Base-by-base conservation (phyloP, 2,113 vertebrate species). In the Elaphurus davidianus region DNA sequence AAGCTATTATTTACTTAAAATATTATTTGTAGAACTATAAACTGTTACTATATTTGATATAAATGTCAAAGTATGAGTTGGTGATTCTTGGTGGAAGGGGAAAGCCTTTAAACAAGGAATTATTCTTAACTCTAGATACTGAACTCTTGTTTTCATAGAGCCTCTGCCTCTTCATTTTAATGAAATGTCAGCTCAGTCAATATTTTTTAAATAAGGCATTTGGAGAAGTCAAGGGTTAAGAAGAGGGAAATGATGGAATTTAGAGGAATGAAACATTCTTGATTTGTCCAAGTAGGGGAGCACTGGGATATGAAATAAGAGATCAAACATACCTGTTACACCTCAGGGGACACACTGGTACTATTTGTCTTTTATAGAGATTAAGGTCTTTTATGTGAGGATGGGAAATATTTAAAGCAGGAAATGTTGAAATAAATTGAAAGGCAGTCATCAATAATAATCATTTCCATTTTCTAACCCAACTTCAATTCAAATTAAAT, bases 401-500 rank as follows among this genome's bases (percentile, higher is more conserved):
- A 28, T 14, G 14, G 23, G 52, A 74, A 83, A 94, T 83, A 74
- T 25, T 81, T 83, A 91, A 91, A 40, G 47, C 30, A 60, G 78
- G 25, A 60, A 79, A 28, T 79, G 33, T 15, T 87, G 40, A 93
- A 50, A 52, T 79, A 30, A 91, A 59, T 14, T 71, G 28, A 94
- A 71, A 88, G 23, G 45, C 62, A 88, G 82, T 27, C n/a, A 23
- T 30, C 81, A 54, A 62, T 85, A 57, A 33, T 9, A 85, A 57
- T 54, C 40, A 76, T 79, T 95, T 95, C 16, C 50, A 92, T 30
- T 71, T 93, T 89, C 52, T 85, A 59, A 86, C 55, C 21, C 33
- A 82, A 71, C n/a, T 81, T 90, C 93, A 91, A 71, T 33, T 76
- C 64, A 95, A 89, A 21, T 84, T 85, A 88, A 64, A 97, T 71